A percentile compares a stretch with the other conserved stretches of the same genome.
phyloP scores from a whole-genome alignment of 2,888 invertebrate genomes.

The Orthonychiurus folsomi region DNA sequence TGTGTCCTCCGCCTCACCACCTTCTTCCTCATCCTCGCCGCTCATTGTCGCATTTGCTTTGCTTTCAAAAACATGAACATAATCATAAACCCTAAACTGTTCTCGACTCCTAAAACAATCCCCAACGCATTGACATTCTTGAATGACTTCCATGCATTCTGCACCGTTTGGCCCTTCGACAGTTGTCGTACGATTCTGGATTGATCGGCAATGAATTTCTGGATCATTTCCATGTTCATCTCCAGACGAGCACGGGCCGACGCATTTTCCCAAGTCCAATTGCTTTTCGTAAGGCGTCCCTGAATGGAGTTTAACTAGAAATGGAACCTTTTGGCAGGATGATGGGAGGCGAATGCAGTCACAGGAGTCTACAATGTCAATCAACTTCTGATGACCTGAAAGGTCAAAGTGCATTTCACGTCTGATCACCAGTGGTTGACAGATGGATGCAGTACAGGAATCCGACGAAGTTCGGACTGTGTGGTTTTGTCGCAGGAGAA shows the following conservation, averaged over 20 bases:
- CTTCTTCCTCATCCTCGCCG: neutral
- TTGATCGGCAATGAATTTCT: conserved; percentile 40
- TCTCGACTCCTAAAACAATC: conserved; percentile 46
- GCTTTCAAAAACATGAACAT: conserved; percentile 38
- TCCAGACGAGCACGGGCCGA: conserved; percentile 23
- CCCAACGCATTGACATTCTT: conserved; percentile 46
- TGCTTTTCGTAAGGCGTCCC: conserved; percentile 35
- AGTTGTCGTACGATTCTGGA: conserved; percentile 37
- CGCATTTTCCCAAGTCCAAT: conserved; percentile 29
- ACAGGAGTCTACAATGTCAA: conserved; percentile 37
- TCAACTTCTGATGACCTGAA: conserved; percentile 21
- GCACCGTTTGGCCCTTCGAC: conserved; percentile 41
- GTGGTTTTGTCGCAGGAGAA: neutral
- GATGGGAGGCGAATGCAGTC: conserved; percentile 30
- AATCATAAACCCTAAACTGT: conserved; percentile 47
- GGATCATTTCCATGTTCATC: conserved; percentile 6
- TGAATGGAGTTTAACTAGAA: conserved; percentile 22
- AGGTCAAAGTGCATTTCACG: conserved; percentile 31
- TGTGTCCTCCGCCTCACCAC: neutral
- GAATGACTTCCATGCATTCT: conserved; percentile 44
- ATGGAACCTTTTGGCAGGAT: conserved; percentile 25
- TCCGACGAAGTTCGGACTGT: conserved; percentile 15
- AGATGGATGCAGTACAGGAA: conserved; percentile 28
- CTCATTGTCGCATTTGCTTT: conserved; percentile 10
- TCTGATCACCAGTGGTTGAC: conserved; percentile 24